Conservation (phyloP, 2,797 vertebrate genomes). For the Oreochromis mossambicus region DNA sequence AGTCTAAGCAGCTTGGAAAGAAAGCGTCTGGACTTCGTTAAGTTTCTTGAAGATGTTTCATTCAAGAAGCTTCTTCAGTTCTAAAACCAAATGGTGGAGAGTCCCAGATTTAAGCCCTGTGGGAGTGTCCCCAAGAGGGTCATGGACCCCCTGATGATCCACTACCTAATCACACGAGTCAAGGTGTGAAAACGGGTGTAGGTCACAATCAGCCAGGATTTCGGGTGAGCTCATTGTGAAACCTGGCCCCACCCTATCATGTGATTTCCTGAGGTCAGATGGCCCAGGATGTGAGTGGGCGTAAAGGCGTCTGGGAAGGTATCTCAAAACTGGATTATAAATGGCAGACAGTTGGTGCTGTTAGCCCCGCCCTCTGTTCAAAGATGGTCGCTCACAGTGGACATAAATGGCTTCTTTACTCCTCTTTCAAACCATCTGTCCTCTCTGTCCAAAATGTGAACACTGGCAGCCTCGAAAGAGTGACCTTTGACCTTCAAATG, state of each 20-base stretch:
- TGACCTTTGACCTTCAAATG: neutral
- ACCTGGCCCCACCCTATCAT: neutral
- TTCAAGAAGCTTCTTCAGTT: neutral
- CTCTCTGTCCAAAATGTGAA: neutral
- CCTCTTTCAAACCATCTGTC: neutral
- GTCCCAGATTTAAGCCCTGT: neutral
- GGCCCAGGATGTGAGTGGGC: neutral
- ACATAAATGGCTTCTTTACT: neutral
- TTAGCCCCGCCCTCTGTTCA: neutral
- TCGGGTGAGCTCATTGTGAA: neutral
- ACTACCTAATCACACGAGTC: fast-evolving
- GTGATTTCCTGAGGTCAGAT: neutral
- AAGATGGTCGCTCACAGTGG: neutral
- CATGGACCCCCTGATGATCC: neutral
- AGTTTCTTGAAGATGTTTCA: neutral
- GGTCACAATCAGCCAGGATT: fast-evolving
- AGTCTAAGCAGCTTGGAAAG: neutral
- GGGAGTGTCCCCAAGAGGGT: neutral
- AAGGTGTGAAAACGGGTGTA: fast-evolving
- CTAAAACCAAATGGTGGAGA: neutral
- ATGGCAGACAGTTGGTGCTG: neutral
- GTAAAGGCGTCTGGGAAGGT: too few relatives aligned
- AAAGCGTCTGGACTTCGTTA: fast-evolving
- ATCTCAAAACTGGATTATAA: neutral
- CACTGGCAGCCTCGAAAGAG: neutral